Evolutionary conservation across 2,888 invertebrate species (phyloP).

Genomic region (Ichneumoninae sp.): DNA sequence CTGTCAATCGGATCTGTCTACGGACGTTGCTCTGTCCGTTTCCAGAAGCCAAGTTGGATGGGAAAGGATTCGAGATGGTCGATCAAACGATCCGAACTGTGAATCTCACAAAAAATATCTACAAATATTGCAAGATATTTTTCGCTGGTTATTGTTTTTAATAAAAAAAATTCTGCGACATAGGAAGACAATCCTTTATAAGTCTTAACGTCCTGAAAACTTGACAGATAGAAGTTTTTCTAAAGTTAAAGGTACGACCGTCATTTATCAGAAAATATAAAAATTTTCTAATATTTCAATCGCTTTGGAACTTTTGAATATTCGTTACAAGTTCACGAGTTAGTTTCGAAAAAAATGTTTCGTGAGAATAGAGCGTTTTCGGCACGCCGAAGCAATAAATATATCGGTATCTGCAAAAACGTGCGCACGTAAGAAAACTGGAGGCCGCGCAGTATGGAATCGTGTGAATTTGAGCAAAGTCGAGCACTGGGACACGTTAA

Average conservation of each 20-base stretch:
- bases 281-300: too few relatives aligned
- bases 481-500: conserved; percentile 24
- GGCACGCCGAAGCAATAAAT: not conserved
- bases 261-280: too few relatives aligned
- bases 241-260: too few relatives aligned
- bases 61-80: conserved; percentile 18
- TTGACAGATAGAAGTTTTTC: too few relatives aligned
- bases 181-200: not conserved
- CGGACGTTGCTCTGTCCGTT: conserved; percentile 44
- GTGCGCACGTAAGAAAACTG: conserved; percentile 11
- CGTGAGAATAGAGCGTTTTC: not conserved
- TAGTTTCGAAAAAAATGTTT: not conserved
- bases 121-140: not conserved
- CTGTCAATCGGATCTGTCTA: conserved; percentile 72
- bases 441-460: not conserved
- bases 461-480: conserved; percentile 9
- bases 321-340: too few relatives aligned
- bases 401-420: not conserved
- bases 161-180: not conserved
- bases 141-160: not conserved
- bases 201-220: too few relatives aligned
- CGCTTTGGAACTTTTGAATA: too few relatives aligned
- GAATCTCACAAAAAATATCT: not conserved
- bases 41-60: conserved; percentile 25
- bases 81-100: conserved; percentile 8